A percentile compares a stretch with the other conserved stretches of the same genome.
Evolutionary conservation across 2,113 vertebrate genomes (phyloP).

Genomic region (Myodes glareolus): DNA sequence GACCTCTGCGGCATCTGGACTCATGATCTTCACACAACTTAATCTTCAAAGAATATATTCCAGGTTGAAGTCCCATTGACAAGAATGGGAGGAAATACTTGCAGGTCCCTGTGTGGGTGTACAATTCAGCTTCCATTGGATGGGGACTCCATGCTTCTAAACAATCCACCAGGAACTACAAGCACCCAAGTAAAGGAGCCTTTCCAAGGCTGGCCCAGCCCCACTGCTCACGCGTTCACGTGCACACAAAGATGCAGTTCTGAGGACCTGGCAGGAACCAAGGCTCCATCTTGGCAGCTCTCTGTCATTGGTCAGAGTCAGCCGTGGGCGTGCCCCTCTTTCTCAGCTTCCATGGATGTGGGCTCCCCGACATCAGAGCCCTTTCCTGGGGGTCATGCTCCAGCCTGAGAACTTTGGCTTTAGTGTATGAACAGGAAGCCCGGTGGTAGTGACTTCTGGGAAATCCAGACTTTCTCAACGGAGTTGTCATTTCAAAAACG

Average conservation of each 20-base stretch:
- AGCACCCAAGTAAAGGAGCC: not conserved
- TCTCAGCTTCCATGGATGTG: accelerated
- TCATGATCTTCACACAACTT: not conserved
- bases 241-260: not conserved
- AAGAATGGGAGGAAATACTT: not conserved
- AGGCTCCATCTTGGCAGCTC: accelerated
- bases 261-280: not conserved
- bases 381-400: accelerated
- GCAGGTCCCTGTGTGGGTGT: not conserved
- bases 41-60: not conserved
- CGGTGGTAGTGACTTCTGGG: not conserved
- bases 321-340: not conserved
- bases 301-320: not conserved
- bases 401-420: not conserved
- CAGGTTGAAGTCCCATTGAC: not conserved
- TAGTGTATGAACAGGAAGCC: not conserved
- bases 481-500: conserved; percentile 49
- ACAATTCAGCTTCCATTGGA: not conserved
- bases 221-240: accelerated
- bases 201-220: not conserved
- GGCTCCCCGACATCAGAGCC: not conserved
- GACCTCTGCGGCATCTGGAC: not conserved
- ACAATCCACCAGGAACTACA: not conserved
- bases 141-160: not conserved
- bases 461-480: not conserved